Base-by-base conservation (phyloP, 2,797 vertebrate genomes). In the Argya squamiceps region DNA sequence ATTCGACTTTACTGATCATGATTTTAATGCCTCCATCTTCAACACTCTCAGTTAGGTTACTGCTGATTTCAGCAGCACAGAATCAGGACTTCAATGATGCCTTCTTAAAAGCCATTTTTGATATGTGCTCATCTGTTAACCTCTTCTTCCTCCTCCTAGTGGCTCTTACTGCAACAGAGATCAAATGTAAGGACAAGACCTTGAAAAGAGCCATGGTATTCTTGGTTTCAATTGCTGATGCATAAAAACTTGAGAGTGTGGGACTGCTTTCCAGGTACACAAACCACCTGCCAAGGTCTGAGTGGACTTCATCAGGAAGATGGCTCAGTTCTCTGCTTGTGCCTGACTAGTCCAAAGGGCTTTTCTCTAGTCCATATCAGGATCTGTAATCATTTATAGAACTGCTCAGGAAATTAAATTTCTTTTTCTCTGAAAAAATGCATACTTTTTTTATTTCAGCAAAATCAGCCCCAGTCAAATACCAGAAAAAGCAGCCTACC, bases 371-470 rank as follows among this genome's bases (percentile, higher is more conserved):
- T 29, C 84, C 34, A 50, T 30, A 76, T 70, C 58, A 69, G 26
- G 65, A 76, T 86, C 89, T 92, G 75, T 23, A 88, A 78, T 73
- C 52, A 53, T 65, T 92, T 94, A 76, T 32, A 86, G 32, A 88
- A 37, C 30, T 81, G 65, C 68, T 92, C 88, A 92, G 91, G 88
- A 95, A 95, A 96, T 67, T 65, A 44, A 67, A 59, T 81, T 84
- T 92, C 43, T 95, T 92, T 80, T 75, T 55, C 34, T 75, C 32
- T 68, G 30, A 55, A 91, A 85, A 88, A 78, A 63, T 17, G 16
- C 6, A 29, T 59, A 16, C 26, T 49, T 89, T 39, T 64, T 78
- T 69, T 44, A 53, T 89, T 94, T 89, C 49, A 69, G 12, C 59
- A 62, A 90, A 93, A 65, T 81, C 6, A 56, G 49, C 78, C 34